Percentiles rank a stretch among this genome's conserved stretches.
Evolutionary conservation across 2,113 vertebrate genomes (phyloP).

Genomic region (Platichthys flesus): DNA sequence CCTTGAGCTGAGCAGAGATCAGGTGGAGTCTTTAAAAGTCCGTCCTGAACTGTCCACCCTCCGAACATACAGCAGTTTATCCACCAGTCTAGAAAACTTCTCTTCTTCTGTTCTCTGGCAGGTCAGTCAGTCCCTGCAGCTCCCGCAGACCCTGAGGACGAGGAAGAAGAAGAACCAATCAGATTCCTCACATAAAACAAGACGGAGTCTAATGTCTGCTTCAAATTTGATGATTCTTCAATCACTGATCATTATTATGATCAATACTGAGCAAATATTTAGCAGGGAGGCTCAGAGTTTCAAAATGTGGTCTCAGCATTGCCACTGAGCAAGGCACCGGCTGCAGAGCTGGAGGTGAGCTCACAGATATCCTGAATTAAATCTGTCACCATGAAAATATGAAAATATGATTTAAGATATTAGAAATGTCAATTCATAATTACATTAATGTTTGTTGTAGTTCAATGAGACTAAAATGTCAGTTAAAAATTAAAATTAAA

Average conservation of each 20-base stretch:
- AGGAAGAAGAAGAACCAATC: conserved; percentile 9
- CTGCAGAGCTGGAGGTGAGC: too few species aligned
- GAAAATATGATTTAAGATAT: too few species aligned
- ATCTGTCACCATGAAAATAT: too few species aligned
- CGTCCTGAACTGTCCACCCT: background rate
- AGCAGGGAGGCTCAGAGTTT: too few species aligned
- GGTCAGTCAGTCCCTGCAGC: conserved; percentile 85
- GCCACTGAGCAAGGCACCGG: too few species aligned
- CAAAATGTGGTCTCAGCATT: too few species aligned
- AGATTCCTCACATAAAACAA: background rate
- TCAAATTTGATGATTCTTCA: background rate
- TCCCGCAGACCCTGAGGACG: conserved; percentile 86
- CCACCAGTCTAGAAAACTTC: conserved; percentile 57
- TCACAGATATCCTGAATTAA: too few species aligned
- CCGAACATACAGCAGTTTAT: background rate
- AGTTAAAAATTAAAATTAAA: too few species aligned
- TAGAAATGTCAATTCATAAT: too few species aligned
- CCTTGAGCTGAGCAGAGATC: background rate
- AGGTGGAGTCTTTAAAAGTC: background rate
- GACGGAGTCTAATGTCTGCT: background rate
- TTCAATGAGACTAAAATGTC: too few species aligned
- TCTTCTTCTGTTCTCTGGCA: conserved; percentile 67
- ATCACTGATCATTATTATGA: background rate
- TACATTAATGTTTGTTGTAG: too few species aligned
- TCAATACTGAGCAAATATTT: background rate